phyloP scores from a whole-genome alignment of 2,113 vertebrate species.

The Alosa alosa region DNA sequence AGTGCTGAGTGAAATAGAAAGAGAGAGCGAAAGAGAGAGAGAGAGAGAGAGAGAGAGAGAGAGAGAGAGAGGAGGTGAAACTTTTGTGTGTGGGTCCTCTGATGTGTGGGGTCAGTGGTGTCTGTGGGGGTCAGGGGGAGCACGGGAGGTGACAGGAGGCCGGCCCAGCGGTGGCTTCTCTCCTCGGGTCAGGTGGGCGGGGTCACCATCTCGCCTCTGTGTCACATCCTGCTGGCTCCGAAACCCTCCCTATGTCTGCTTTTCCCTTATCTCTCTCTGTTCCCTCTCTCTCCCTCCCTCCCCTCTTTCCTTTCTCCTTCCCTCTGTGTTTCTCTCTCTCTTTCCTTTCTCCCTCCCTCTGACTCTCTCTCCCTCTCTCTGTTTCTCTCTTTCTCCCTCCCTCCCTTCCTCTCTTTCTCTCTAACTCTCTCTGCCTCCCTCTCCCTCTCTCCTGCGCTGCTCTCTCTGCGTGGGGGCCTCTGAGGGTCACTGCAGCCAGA shows the following conservation, averaged over 20 bases:
- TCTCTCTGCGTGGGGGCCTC: slow-evolving; percentile 7
- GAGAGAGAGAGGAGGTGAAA: background rate
- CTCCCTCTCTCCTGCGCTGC: slow-evolving; percentile 2
- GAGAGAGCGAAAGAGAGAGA: background rate
- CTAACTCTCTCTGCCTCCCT: background rate
- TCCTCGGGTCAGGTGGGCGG: background rate
- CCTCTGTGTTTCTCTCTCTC: background rate
- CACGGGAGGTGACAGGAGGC: background rate
- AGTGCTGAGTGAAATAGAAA: background rate
- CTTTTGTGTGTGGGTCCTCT: background rate
- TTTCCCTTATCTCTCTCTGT: background rate
- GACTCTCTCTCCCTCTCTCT: background rate
- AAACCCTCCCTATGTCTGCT: background rate
- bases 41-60: background rate
- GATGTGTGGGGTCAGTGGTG: slow-evolving; percentile 12
- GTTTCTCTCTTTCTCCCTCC: background rate
- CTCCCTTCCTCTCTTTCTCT: background rate
- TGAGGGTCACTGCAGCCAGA: slow-evolving; percentile 29
- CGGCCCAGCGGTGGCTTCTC: background rate
- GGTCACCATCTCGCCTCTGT: background rate
- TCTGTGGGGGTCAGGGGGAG: no score
- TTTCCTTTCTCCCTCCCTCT: background rate
- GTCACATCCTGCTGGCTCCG: slow-evolving; percentile 7
- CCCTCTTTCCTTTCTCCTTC: background rate
- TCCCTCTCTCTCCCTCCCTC: background rate